A percentile compares a stretch with the other conserved stretches of the same genome.
Conservation (phyloP, 2,113 vertebrate genomes). For the Gadus macrocephalus region DNA sequence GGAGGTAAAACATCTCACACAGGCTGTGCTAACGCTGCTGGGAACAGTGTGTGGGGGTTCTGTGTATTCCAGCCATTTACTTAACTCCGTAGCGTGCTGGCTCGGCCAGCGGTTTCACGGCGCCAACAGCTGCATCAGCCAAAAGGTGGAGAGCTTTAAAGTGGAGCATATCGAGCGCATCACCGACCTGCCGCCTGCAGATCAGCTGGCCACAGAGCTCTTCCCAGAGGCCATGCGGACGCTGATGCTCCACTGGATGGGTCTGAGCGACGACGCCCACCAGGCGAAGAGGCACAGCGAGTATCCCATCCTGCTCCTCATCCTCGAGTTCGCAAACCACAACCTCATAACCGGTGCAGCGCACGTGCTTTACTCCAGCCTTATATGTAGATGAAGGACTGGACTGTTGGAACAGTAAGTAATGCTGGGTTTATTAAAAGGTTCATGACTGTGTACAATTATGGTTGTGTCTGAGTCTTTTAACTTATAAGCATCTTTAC, state of each 20-base stretch:
- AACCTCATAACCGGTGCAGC: constrained; percentile 82
- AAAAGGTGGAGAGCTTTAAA: constrained; percentile 76
- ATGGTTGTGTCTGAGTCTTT: no score
- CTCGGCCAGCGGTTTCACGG: constrained; percentile 72
- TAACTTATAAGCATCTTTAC: no score
- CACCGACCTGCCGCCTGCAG: constrained; percentile 75
- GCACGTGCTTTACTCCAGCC: constrained; percentile 79
- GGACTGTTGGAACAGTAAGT: neutral
- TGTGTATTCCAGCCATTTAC: constrained; percentile 68
- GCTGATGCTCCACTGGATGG: constrained; percentile 80
- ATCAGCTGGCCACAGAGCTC: constrained; percentile 70
- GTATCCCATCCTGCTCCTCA: constrained; percentile 78
- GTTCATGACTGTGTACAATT: no score
- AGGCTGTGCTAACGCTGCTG: constrained; percentile 60
- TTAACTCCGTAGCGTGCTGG: constrained; percentile 67
- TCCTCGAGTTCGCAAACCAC: constrained; percentile 80
- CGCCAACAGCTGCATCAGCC: constrained; percentile 73
- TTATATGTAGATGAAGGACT: constrained; percentile 69
- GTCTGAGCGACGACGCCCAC: constrained; percentile 67
- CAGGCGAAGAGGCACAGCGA: constrained; percentile 73
- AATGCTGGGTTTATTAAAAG: neutral
- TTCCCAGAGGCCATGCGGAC: constrained; percentile 78
- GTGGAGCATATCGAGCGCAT: constrained; percentile 76
- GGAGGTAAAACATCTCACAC: constrained; percentile 53
- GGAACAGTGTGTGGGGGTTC: constrained; percentile 45